A percentile compares a stretch with the other conserved stretches of the same genome.
These are phyloP conservation scores for Rachycentron canadum DNA, from an alignment of 2,797 vertebrate genomes.

Conservation along the genomic window DNA sequence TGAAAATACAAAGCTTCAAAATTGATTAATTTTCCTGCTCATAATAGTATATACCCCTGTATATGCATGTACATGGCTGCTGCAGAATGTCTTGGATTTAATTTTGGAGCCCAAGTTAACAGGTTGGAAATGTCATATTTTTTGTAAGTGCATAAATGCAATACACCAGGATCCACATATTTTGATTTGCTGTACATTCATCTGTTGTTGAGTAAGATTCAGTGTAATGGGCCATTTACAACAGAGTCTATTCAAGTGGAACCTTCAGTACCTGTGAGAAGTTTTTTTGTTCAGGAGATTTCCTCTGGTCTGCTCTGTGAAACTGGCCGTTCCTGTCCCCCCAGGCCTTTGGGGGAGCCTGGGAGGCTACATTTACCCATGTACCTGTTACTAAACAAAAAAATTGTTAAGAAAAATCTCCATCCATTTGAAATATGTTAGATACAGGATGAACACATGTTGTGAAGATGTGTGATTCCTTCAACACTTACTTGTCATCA, in stretches of 20 bases:
- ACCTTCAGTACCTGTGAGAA: constrained; percentile 87
- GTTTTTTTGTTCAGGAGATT: constrained; percentile 89
- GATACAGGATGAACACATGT: neutral
- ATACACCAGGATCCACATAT: neutral
- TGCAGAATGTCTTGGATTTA: too few species aligned
- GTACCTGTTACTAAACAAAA: constrained; percentile 79
- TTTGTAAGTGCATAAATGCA: too few species aligned
- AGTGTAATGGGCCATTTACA: neutral
- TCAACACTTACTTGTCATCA: constrained; percentile 87
- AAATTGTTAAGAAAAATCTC: neutral
- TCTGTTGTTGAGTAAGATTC: neutral
- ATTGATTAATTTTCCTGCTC: neutral
- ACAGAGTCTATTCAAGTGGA: neutral
- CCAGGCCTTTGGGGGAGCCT: constrained; percentile 92
- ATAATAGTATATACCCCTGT: neutral
- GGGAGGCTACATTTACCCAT: constrained; percentile 92
- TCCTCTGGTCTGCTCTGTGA: constrained; percentile 88
- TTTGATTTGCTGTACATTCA: neutral
- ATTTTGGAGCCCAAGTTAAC: too few species aligned
- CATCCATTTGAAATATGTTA: neutral
- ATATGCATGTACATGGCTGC: too few species aligned
- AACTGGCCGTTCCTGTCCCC: constrained; percentile 88
- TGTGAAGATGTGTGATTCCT: neutral
- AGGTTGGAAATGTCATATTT: neutral
- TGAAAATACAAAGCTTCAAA: neutral